Base-by-base conservation (phyloP, 2,797 vertebrate genomes). In the Cryptoblepharus egeriae region DNA sequence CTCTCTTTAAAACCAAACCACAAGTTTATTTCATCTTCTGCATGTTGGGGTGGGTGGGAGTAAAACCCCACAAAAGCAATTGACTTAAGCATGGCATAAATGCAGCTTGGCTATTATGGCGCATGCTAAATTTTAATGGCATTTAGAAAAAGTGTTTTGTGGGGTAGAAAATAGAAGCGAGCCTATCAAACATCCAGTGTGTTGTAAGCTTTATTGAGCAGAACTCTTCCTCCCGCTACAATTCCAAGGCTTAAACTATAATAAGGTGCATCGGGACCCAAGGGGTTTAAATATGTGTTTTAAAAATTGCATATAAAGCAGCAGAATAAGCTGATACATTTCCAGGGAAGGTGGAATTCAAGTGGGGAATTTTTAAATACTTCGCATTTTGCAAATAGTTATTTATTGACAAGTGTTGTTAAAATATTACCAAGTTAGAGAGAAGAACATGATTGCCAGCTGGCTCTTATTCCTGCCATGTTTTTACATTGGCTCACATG, bases 71-170 rank as follows among this genome's bases (percentile, higher is more conserved):
- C 81, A 91, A 93, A 95, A 89, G 92, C 94, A 93, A 89, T 93
- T 90, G 94, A 93, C 95, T 95, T 92, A 91, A 93, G 91, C 92
- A 75, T 85, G 82, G 90, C 77, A 90, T 90, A 93, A 94, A 93
- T 91, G 92, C 90, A 82, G 91, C 92, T 89, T 84, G 88, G 93
- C 90, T 95, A 93, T 94, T 94, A 94, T 60, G 90, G 94, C 0
- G 57, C 92, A 93, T 90, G 94, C 93, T 95, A 95, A 94, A 95
- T 95, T 95, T 95, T 96, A 96, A 96, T 94, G 93, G 93, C 95
- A 87, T 95, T 95, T 95, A 95, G 93, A 89, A 95, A 94, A 95
- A 93, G 94, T 83, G 1, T 93, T 96, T 96, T 95, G 94, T 93
- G 91, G 94, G 92, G 94, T 95, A 93, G 94, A 91, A 93, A 93